Percentiles rank a stretch among this genome's conserved stretches.
Evolutionary conservation across 2,113 vertebrate genomes (phyloP).

Genomic region (Dasyurus viverrinus): DNA sequence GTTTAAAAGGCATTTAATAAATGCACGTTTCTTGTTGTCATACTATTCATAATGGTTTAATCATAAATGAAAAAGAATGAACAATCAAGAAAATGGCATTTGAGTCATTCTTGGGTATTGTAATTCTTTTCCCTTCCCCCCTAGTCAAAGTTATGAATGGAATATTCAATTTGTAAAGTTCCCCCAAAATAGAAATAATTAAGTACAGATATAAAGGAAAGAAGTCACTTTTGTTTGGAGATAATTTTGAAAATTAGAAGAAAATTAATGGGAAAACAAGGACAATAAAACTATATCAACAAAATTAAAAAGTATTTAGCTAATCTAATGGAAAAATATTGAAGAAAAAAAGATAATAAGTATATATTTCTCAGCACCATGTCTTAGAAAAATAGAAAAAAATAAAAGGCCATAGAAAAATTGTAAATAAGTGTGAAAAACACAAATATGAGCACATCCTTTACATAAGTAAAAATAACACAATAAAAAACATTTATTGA

Average conservation of each 20-base stretch:
- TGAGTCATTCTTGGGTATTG: too few relatives aligned
- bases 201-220: background rate
- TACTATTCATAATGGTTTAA: too few relatives aligned
- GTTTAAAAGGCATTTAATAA: too few relatives aligned
- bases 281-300: background rate
- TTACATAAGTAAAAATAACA: background rate
- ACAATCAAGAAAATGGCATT: too few relatives aligned
- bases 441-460: background rate
- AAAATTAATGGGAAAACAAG: background rate
- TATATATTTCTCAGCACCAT: background rate
- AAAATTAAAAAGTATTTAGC: background rate
- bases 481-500: background rate
- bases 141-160: too few relatives aligned
- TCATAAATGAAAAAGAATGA: too few relatives aligned
- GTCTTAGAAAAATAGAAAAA: background rate
- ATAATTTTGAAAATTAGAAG: background rate
- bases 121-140: too few relatives aligned
- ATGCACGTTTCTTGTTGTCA: too few relatives aligned
- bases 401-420: background rate
- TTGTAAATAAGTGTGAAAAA: background rate
- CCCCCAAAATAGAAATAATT: background rate
- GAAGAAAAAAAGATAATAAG: background rate
- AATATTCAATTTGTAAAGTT: background rate
- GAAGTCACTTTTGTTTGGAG: background rate
- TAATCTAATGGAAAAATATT: background rate